These are phyloP conservation scores for Tachysurus vachellii DNA, from an alignment of 2,113 vertebrate species.

Conservation along the genomic window DNA sequence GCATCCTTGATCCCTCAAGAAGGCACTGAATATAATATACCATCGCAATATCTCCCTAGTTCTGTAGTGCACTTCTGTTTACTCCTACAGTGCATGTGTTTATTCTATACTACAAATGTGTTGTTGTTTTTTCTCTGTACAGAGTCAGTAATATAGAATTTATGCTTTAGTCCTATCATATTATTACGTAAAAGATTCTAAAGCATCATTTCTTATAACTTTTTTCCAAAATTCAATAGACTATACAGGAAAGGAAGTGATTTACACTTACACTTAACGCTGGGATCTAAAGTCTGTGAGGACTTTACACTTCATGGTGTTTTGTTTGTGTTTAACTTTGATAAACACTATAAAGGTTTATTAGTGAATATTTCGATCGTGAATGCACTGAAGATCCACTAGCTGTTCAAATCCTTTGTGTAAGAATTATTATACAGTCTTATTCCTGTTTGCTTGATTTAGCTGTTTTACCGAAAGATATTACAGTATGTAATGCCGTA, in stretches of 20 bases:
- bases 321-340: background rate
- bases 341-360: background rate
- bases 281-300: background rate
- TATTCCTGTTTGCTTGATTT: background rate
- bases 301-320: background rate
- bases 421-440: background rate
- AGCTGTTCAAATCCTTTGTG: background rate
- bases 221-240: background rate
- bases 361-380: background rate
- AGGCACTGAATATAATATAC: background rate
- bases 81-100: background rate
- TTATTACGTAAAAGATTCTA: background rate
- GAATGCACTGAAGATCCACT: background rate
- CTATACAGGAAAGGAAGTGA: no score
- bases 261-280: no score
- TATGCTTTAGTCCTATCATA: background rate
- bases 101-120: background rate
- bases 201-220: background rate
- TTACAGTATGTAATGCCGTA: background rate
- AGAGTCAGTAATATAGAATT: no score
- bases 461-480: background rate
- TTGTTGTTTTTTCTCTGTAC: background rate
- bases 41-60: no score
- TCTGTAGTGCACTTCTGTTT: background rate
- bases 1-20: constrained; percentile 12